Conservation (phyloP, 2,797 vertebrate species). For the Esox lucius region DNA sequence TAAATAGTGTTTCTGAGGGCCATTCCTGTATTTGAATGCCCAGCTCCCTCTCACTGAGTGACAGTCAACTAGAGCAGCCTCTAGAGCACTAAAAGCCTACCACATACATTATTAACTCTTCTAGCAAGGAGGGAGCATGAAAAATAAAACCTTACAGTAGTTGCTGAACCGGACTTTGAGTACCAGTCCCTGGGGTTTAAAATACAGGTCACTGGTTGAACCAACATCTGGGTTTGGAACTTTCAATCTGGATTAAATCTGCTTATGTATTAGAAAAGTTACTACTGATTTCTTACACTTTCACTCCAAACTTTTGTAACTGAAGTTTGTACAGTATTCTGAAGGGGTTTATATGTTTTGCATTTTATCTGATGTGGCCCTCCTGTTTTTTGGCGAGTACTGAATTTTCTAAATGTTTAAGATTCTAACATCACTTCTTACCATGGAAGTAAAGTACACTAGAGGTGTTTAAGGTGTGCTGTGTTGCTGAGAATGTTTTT, state of each 20-base stretch:
- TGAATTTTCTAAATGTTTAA: background rate
- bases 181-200: constrained; percentile 26
- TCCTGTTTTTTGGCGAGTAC: background rate
- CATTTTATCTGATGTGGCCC: background rate
- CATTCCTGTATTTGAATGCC: constrained; percentile 30
- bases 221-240: background rate
- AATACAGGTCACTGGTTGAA: constrained; percentile 39
- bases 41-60: constrained; percentile 34
- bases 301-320: background rate
- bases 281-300: background rate
- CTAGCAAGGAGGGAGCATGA: constrained; percentile 51
- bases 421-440: background rate
- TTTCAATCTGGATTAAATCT: background rate
- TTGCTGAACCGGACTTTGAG: constrained; percentile 13
- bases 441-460: background rate
- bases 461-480: background rate
- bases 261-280: background rate
- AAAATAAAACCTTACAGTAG: constrained; percentile 45
- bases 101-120: constrained; percentile 57
- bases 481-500: background rate
- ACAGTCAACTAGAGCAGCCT: constrained; percentile 42
- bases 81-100: constrained; percentile 44
- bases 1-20: constrained; percentile 5
- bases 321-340: background rate
- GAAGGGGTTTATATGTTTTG: background rate